Percentiles rank a stretch among this genome's conserved stretches.
Conservation (phyloP, 2,113 vertebrate species). For the Sceloporus tristichus region DNA sequence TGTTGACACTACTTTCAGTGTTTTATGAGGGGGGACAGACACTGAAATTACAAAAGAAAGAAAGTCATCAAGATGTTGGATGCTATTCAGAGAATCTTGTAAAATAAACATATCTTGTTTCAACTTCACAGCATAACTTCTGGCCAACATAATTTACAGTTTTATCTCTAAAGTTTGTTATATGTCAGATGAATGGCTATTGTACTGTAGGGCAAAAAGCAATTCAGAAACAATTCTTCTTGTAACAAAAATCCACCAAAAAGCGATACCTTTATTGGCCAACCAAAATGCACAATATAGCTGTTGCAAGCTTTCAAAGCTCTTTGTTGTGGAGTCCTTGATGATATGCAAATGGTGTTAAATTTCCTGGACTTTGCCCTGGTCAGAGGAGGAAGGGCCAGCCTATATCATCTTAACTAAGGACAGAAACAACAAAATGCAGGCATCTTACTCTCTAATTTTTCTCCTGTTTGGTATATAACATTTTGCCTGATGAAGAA, state of each 20-base stretch:
- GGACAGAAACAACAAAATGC: too few relatives aligned
- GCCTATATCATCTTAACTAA: too few relatives aligned
- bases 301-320: too few relatives aligned
- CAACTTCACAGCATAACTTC: slow-evolving; percentile 78
- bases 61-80: slow-evolving; percentile 81
- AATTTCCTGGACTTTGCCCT: too few relatives aligned
- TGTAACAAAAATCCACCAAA: slow-evolving; percentile 37
- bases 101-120: slow-evolving; percentile 85
- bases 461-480: too few relatives aligned
- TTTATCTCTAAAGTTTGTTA: slow-evolving; percentile 76
- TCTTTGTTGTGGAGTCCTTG: too few relatives aligned
- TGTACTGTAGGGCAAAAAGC: slow-evolving; percentile 50
- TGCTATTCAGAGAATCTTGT: slow-evolving; percentile 80
- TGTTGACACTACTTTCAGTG: slow-evolving; percentile 69
- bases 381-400: too few relatives aligned
- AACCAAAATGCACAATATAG: too few relatives aligned
- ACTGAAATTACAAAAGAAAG: slow-evolving; percentile 73
- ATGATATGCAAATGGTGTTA: too few relatives aligned
- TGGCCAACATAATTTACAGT: slow-evolving; percentile 80
- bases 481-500: too few relatives aligned
- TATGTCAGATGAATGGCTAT: slow-evolving; percentile 75
- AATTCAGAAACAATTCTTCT: slow-evolving; percentile 39
- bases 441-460: too few relatives aligned
- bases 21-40: slow-evolving; percentile 62
- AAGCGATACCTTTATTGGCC: too few relatives aligned